phyloP scores from a whole-genome alignment of 1,140 invertebrate species.

The Diabrotica undecimpunctata region DNA sequence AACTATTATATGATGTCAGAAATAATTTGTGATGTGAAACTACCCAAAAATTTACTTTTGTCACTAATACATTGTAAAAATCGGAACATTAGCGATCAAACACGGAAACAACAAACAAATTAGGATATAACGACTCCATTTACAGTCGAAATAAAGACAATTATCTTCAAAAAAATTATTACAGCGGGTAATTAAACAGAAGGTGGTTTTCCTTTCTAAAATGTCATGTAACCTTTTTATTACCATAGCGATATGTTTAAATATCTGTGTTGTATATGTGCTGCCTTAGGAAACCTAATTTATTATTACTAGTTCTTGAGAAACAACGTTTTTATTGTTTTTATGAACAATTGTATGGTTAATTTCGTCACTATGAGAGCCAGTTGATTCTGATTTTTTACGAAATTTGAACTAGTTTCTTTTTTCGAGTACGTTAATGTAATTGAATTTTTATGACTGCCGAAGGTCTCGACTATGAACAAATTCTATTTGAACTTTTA shows the following conservation, averaged over 20 bases:
- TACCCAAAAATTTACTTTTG: too few species aligned
- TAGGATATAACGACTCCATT: too few species aligned
- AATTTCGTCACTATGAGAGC: conserved; percentile 18
- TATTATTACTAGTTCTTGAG: conserved; percentile 17
- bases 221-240: conserved; percentile 13
- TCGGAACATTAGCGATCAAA: too few species aligned
- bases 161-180: not conserved
- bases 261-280: conserved; percentile 11
- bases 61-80: too few species aligned
- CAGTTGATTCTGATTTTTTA: conserved; percentile 17
- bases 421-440: conserved; percentile 3
- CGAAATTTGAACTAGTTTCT: conserved; percentile 18
- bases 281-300: conserved; percentile 17
- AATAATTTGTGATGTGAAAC: too few species aligned
- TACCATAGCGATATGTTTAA: conserved; percentile 12
- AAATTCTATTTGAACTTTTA: not conserved
- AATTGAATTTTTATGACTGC: not conserved
- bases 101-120: too few species aligned
- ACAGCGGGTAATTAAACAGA: not conserved
- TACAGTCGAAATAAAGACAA: too few species aligned
- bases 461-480: not conserved
- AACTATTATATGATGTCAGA: too few species aligned
- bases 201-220: conserved; percentile 8
- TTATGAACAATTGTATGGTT: conserved; percentile 20
- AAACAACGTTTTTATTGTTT: conserved; percentile 20